phyloP scores from a whole-genome alignment of 2,113 vertebrate genomes.

The Peromyscus leucopus region DNA sequence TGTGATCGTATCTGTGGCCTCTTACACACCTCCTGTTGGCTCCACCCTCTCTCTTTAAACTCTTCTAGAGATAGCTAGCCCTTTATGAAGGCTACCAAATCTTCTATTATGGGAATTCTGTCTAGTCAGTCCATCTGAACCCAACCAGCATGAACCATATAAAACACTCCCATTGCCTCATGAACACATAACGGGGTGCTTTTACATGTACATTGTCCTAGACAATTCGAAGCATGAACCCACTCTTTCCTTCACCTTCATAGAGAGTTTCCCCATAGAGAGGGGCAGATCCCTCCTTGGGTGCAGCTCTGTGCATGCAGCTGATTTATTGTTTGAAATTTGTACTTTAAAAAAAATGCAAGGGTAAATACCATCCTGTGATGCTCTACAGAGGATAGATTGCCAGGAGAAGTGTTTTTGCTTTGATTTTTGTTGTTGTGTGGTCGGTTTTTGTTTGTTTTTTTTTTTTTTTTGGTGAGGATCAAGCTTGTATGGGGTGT shows the following conservation, averaged over 20 bases:
- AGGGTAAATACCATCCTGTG: not conserved
- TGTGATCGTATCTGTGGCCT: not conserved
- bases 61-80: not conserved
- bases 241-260: not conserved
- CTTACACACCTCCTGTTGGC: not conserved
- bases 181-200: too few species aligned
- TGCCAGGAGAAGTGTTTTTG: not conserved
- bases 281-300: not conserved
- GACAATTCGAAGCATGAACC: rapidly evolving
- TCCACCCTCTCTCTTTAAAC: not conserved
- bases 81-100: not conserved
- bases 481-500: not conserved
- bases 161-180: not conserved
- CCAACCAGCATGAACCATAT: not conserved
- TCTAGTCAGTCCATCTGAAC: not conserved
- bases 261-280: not conserved
- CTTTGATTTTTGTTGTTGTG: not conserved
- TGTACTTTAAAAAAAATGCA: not conserved
- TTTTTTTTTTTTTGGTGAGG: not conserved
- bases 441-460: not conserved
- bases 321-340: not conserved
- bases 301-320: not conserved
- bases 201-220: not conserved
- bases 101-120: not conserved
- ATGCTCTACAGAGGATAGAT: not conserved